phyloP scores from a whole-genome alignment of 2,113 vertebrate genomes.

The Tachuris rubrigastra region DNA sequence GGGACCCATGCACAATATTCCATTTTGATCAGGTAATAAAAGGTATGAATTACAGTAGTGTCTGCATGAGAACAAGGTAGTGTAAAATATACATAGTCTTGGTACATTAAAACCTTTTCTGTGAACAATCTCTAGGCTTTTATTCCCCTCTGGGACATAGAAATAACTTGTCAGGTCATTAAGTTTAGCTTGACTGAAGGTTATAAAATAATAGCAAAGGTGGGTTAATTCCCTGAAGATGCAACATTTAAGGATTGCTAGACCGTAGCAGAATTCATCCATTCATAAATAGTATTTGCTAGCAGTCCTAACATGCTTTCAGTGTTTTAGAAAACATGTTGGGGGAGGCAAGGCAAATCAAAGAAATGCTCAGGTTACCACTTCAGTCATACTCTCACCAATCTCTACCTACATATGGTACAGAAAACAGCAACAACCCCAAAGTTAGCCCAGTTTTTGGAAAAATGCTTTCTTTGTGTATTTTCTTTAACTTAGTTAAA shows the following conservation, averaged over 20 bases:
- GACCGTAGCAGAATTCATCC: neutral
- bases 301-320: neutral
- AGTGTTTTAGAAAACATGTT: neutral
- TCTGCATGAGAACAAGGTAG: neutral
- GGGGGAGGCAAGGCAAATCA: neutral
- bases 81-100: neutral
- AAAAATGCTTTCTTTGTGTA: neutral
- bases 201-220: neutral
- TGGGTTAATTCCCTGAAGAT: neutral
- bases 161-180: neutral
- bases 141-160: neutral
- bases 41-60: neutral
- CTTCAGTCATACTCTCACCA: neutral
- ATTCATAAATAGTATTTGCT: neutral
- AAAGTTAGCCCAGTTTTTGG: neutral
- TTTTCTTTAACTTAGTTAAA: constrained; percentile 23
- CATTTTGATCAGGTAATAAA: neutral
- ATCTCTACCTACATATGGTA: neutral
- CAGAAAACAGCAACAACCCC: neutral
- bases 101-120: neutral
- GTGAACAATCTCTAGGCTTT: neutral
- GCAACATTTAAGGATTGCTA: neutral
- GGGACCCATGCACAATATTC: rapidly evolving
- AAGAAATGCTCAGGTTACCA: neutral
- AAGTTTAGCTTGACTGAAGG: neutral